Base-by-base conservation (phyloP, 2,113 vertebrate species). In the Dryoscopus gambensis region DNA sequence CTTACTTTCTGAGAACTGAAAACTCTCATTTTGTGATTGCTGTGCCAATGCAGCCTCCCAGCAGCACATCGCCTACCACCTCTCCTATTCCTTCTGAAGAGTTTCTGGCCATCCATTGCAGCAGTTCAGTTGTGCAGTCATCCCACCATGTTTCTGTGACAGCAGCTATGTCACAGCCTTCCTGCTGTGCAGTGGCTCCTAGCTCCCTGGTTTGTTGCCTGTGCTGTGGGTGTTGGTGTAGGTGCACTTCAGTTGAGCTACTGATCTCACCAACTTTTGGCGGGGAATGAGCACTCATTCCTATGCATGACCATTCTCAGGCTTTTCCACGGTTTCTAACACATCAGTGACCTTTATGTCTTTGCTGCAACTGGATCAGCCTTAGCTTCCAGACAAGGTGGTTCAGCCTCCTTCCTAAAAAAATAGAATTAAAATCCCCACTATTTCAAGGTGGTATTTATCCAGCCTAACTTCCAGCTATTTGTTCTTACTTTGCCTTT, bases 401-500 rank as follows among this genome's bases (percentile, higher is more conserved):
- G 7, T 56, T 90, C 56, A 63, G 39, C 16, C 20, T 75, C n/a
- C 47, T 75, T 53, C 33, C 35, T 44, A 19, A 76, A 80, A 70
- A 3, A 62, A 37, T 1, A 31, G 15, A 74, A 53, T 28, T 19
- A 22, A 44, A 28, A 42, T 6, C 20, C 15, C 5, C 8, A 0
- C 35, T 52, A 22, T 47, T 88, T 90, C 44, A 68, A 30, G 23
- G 19, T 35, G 13, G 15, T 73, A 64, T 90, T 87, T 88, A 35
- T 60, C 70, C 56, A 31, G 55, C 37, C 39, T 52, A 30, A 37
- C 55, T 78, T 85, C 33, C 40, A 65, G 52, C 20, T 30, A 50
- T 78, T 55, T 67, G 13, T 63, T 90, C 52, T 87, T 49, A 40
- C 31, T 68, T 82, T 85, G 57, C 49, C 40, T 49, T 84, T 93